A percentile compares a stretch with the other conserved stretches of the same genome.
phyloP scores from a whole-genome alignment of 2,113 vertebrate genomes.

The Glareola pratincola region DNA sequence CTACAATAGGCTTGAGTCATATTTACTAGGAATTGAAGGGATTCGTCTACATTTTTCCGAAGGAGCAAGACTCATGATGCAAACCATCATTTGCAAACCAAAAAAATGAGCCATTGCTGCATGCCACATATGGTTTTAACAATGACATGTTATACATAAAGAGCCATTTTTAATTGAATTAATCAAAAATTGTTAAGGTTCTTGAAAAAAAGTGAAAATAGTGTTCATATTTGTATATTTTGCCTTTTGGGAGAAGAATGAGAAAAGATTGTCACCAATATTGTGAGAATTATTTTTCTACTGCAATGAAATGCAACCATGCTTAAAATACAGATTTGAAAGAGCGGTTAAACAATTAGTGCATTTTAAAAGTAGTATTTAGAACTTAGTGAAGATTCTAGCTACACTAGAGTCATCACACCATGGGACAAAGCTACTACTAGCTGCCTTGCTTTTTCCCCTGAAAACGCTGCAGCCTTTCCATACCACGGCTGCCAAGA shows the following conservation, averaged over 20 bases:
- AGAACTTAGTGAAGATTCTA: neutral
- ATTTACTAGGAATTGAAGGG: neutral
- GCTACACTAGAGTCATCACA: neutral
- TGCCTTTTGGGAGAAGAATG: neutral
- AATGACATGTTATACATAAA: neutral
- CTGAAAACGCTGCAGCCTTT: neutral
- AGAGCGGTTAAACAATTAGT: neutral
- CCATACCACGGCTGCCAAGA: neutral
- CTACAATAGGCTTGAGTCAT: neutral
- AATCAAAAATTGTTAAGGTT: neutral
- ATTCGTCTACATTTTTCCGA: neutral
- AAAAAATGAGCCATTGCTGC: neutral
- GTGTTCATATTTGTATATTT: neutral
- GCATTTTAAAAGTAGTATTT: neutral
- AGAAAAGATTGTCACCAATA: neutral
- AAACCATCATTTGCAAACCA: neutral
- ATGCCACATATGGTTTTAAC: neutral
- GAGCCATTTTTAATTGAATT: neutral
- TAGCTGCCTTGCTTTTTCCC: neutral
- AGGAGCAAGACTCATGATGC: neutral
- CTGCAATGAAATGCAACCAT: neutral
- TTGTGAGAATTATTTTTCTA: neutral
- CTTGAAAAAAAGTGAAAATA: neutral
- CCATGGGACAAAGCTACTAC: neutral
- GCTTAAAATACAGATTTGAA: neutral